Evolutionary conservation across 1,140 invertebrate genomes (phyloP).

Genomic region (Lasioglossum baleicum): DNA sequence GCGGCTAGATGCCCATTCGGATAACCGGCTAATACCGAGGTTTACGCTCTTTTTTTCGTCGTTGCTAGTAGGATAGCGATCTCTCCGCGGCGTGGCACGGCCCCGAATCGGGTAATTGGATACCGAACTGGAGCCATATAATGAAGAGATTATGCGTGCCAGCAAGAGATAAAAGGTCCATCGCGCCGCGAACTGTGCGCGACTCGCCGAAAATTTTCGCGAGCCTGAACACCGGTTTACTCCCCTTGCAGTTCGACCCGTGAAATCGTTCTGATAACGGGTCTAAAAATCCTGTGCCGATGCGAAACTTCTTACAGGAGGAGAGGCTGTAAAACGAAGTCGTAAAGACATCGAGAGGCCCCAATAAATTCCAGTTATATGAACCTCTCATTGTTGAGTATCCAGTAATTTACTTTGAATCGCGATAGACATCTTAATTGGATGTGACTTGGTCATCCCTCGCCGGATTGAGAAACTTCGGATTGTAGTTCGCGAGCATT

Average conservation of each 20-base stretch:
- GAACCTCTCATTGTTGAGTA: neutral
- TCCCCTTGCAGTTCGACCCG: neutral
- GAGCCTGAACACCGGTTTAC: neutral
- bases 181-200: neutral
- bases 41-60: constrained; percentile 55
- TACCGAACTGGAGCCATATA: constrained; percentile 41
- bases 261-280: constrained; percentile 8
- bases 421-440: neutral
- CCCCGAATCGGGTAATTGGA: constrained; percentile 44
- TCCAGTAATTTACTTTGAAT: neutral
- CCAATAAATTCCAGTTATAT: neutral
- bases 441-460: too few species aligned
- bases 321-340: neutral
- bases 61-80: constrained; percentile 47
- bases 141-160: constrained; percentile 51
- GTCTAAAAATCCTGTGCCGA: neutral
- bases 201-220: constrained; percentile 1
- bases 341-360: too few species aligned
- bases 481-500: too few species aligned
- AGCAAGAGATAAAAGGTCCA: neutral
- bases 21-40: constrained; percentile 59
- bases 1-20: constrained; percentile 52
- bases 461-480: too few species aligned
- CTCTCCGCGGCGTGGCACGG: constrained; percentile 5
- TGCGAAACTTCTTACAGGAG: neutral